phyloP scores from a whole-genome alignment of 2,888 invertebrate species.

The Hofmannophila pseudospretella region DNA sequence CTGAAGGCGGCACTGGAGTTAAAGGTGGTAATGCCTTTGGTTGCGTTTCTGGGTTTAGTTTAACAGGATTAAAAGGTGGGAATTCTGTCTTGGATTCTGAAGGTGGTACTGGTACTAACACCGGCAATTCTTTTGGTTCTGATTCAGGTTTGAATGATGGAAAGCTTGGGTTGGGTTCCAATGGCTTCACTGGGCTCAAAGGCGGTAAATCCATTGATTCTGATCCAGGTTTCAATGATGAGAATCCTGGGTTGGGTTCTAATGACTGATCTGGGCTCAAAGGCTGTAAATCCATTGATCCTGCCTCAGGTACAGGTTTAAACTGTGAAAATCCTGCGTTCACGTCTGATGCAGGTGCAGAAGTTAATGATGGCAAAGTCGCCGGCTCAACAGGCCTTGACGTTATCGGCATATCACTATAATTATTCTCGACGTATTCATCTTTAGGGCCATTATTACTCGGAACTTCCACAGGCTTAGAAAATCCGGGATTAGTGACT shows the following conservation, averaged over 20 bases:
- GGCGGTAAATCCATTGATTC: not conserved
- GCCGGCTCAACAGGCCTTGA: too few relatives aligned
- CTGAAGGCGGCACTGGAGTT: not conserved
- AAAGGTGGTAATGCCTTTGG: not conserved
- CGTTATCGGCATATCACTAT: not conserved
- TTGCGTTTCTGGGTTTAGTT: not conserved
- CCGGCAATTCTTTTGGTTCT: not conserved
- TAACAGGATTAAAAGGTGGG: not conserved
- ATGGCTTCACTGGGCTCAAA: not conserved
- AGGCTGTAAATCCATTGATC: not conserved
- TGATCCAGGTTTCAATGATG: not conserved
- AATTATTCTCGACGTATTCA: too few relatives aligned
- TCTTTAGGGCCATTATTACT: not conserved
- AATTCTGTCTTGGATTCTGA: slow-evolving; percentile 2
- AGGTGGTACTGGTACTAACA: not conserved
- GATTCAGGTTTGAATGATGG: not conserved
- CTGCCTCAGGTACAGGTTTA: not conserved
- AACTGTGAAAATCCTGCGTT: not conserved
- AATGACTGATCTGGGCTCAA: slow-evolving; percentile 2
- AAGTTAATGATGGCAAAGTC: not conserved
- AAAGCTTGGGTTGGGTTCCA: slow-evolving; percentile 1
- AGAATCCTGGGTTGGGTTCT: slow-evolving; percentile 1
- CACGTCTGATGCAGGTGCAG: not conserved
- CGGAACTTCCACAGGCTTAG: not conserved
- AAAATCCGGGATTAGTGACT: not conserved